Base-by-base conservation (phyloP, 2,888 invertebrate species). In the Rhamnusium bicolor region DNA sequence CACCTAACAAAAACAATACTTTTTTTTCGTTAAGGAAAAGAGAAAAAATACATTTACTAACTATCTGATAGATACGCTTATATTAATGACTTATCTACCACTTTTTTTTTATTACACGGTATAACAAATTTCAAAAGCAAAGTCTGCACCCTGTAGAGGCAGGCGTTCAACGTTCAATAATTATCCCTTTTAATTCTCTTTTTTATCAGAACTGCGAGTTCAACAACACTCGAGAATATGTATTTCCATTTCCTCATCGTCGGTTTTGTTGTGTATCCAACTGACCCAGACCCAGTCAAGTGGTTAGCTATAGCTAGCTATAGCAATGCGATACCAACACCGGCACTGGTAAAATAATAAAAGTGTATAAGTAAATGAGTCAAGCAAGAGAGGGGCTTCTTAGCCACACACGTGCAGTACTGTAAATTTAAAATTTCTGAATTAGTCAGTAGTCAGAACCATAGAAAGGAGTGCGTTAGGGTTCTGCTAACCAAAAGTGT, bases 241-340 rank as follows among this genome's bases (percentile, higher is more conserved):
- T n/a, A n/a, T n/a, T n/a, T n/a, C n/a, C 24, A 29, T 32, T 58
- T 51, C 58, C 58, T 32, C 58, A 58, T 58, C 58, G 27, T 58
- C 58, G 27, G 14, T 16, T 12, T 32, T 21, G 14, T 27, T 14
- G 58, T 32, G 58, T 18, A 58, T 18, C 14, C 32, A 32, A 58
- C 3, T 58, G 58, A 58, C 58, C 58, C 58, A 58, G 29, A 32
- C 58, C 27, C 58, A 1, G 29, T 16, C n/a, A 27, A 7, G 24
- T 24, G 24, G 2, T 6, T 24, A 2, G 40, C 40, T n/a, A n/a
- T n/a, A n/a, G n/a, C n/a, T 40, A 40, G n/a, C 40, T 3, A 14
- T 40, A 40, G 12, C n/a, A 40, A 40, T 40, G 32, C 10, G 40
- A 1, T 27, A 27, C 27, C 14, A 27, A 5, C 7, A 27, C 27